Conservation (phyloP, 2,797 vertebrate species). For the Trachops cirrhosus region DNA sequence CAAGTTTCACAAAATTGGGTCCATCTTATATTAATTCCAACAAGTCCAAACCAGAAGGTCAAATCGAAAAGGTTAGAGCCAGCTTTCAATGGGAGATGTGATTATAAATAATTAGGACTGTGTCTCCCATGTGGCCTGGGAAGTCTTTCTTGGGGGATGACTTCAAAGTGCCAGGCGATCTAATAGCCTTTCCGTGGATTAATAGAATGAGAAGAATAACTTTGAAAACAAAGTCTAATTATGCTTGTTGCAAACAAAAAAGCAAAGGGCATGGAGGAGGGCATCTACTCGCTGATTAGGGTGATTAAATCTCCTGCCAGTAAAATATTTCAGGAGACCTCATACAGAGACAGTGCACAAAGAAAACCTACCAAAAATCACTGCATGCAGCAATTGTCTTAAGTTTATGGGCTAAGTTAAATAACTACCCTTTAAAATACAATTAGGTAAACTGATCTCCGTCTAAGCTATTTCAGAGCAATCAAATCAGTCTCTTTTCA, state of each 20-base stretch:
- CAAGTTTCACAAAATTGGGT: background rate
- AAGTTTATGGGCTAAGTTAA: background rate
- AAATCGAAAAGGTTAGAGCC: background rate
- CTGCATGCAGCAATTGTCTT: background rate
- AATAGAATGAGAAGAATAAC: background rate
- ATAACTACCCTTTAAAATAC: background rate
- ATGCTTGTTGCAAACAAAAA: background rate
- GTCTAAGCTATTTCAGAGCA: background rate
- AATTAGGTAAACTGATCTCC: background rate
- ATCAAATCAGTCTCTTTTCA: slow-evolving; percentile 23
- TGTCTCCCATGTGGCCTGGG: background rate
- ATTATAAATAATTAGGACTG: background rate
- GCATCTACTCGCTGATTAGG: background rate
- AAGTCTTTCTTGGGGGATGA: background rate
- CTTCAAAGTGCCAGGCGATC: background rate
- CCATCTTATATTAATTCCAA: background rate
- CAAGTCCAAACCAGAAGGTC: background rate
- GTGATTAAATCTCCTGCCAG: background rate
- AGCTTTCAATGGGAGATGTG: background rate
- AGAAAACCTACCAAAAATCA: background rate
- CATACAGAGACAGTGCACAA: background rate
- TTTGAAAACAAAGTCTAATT: slow-evolving; percentile 16
- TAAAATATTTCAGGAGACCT: slow-evolving; percentile 20
- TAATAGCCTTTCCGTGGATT: background rate
- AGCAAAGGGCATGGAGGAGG: background rate